Conservation (phyloP, 2,888 invertebrate species). For the Andrena camellia region DNA sequence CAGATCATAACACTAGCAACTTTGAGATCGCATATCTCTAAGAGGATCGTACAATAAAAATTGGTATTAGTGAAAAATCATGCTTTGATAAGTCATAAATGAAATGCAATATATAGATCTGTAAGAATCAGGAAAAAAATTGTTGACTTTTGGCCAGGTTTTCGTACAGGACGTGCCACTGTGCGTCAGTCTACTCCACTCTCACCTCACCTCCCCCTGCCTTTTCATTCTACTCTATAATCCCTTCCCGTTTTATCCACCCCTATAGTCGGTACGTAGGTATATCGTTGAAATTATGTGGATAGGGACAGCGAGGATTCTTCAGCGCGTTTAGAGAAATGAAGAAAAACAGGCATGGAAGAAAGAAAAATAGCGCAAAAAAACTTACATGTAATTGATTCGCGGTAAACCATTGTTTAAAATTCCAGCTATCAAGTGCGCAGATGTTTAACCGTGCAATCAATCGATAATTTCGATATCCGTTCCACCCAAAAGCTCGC, state of each 20-base stretch:
- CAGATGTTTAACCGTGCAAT: no score
- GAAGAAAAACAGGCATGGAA: not conserved
- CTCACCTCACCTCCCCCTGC: not conserved
- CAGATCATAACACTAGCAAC: no score
- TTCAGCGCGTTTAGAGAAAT: constrained; percentile 15
- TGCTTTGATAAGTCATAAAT: no score
- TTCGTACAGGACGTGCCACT: no score
- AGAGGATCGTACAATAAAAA: no score
- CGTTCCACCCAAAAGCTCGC: no score
- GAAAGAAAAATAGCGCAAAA: constrained; percentile 18
- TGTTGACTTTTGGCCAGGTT: no score
- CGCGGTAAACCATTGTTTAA: constrained; percentile 56
- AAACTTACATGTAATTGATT: constrained; percentile 58
- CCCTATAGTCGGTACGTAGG: constrained; percentile 13
- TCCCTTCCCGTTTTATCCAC: not conserved
- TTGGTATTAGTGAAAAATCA: no score
- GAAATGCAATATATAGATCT: no score
- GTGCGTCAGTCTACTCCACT: not conserved
- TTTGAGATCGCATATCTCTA: no score
- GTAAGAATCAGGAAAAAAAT: no score
- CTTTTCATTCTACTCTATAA: not conserved
- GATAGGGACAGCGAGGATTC: constrained; percentile 35
- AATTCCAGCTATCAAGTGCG: constrained; percentile 31
- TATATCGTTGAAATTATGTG: constrained; percentile 57
- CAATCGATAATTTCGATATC: constrained; percentile 16